Percentiles rank a stretch among this genome's conserved stretches.
Conservation (phyloP, 2,113 vertebrate species). For the Electrona antarctica region DNA sequence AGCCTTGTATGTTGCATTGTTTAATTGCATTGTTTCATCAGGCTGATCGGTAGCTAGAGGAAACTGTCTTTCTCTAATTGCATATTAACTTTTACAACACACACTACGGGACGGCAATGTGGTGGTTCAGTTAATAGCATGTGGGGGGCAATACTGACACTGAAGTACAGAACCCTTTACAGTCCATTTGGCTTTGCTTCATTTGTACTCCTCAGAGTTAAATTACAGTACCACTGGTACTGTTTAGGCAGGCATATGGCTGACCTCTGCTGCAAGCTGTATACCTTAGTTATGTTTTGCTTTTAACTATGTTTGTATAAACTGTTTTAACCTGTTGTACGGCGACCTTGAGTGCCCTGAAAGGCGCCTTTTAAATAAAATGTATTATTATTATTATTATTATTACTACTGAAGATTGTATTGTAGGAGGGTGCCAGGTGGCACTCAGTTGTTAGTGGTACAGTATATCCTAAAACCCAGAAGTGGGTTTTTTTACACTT, state of each 20-base stretch:
- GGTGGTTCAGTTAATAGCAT: constrained; percentile 32
- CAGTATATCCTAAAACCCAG: no score
- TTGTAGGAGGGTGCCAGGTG: no score
- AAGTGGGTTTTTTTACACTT: no score
- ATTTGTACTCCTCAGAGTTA: constrained; percentile 8
- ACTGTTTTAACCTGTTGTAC: no score
- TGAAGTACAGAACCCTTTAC: constrained; percentile 1
- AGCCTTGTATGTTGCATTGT: constrained; percentile 13
- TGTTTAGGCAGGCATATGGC: constrained; percentile 26
- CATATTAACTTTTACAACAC: constrained; percentile 14
- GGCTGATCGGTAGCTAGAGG: constrained; percentile 15
- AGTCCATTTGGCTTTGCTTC: constrained; percentile 1
- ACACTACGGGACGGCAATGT: constrained; percentile 21
- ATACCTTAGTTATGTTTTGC: no score
- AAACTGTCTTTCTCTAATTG: constrained; percentile 23
- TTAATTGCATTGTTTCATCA: constrained; percentile 20
- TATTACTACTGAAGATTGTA: no score
- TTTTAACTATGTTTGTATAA: no score
- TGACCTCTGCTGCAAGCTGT: background rate
- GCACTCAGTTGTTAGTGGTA: no score
- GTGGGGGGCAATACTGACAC: background rate
- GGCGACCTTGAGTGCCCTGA: no score
- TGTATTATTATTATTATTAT: no score
- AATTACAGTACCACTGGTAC: background rate
- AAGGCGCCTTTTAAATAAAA: no score